These are phyloP conservation scores for Hirtodrosophila histrioides DNA, from an alignment of 2,888 invertebrate genomes.

Conservation along the genomic window DNA sequence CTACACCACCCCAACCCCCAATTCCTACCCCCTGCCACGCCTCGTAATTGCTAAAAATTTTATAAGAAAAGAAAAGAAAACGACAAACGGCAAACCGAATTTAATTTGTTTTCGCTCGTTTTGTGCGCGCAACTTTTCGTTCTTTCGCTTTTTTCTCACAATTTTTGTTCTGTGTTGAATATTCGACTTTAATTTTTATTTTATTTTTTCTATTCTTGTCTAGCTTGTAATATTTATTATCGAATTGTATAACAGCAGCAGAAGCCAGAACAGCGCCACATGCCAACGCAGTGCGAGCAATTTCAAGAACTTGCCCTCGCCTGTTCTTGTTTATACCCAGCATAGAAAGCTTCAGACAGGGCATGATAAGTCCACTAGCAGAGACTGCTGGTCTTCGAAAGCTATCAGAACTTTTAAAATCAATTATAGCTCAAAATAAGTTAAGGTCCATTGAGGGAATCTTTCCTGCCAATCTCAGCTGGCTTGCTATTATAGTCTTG, in stretches of 20 bases:
- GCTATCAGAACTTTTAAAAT: too few relatives aligned
- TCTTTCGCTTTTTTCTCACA: conserved; percentile 14
- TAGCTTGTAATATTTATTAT: conserved; percentile 80
- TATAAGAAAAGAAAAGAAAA: conserved; percentile 42
- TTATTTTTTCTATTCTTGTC: conserved; percentile 53
- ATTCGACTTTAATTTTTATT: conserved; percentile 14
- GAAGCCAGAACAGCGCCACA: conserved; percentile 29
- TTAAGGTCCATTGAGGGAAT: too few relatives aligned
- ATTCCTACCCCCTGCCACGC: conserved; percentile 15
- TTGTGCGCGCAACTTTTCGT: conserved; percentile 67
- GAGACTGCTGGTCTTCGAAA: too few relatives aligned
- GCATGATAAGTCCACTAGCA: too few relatives aligned
- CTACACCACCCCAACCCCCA: neutral
- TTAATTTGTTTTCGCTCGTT: conserved; percentile 79
- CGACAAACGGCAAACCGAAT: conserved; percentile 72
- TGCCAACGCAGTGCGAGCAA: conserved; percentile 69
- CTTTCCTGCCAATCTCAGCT: too few relatives aligned
- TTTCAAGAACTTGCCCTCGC: conserved; percentile 59
- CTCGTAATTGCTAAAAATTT: conserved; percentile 71
- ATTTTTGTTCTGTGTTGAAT: conserved; percentile 22
- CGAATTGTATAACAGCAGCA: conserved; percentile 67
- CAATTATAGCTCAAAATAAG: too few relatives aligned
- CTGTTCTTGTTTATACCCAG: conserved; percentile 35
- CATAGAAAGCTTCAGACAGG: neutral
- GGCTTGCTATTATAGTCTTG: too few relatives aligned